Evolutionary conservation across 1,140 invertebrate species (phyloP).

Genomic region (Drosophila subobscura): DNA sequence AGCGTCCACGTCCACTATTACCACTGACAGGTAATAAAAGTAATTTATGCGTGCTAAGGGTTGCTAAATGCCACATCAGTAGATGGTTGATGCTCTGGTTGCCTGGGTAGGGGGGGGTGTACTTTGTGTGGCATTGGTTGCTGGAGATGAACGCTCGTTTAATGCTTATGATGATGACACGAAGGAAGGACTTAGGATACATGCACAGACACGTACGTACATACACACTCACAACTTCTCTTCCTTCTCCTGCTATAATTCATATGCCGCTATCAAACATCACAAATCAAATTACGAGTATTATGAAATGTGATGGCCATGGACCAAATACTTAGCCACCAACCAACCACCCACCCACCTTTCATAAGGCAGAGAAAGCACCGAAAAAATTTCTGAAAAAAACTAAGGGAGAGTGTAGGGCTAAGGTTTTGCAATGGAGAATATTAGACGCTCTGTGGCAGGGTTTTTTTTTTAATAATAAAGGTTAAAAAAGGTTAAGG

Average conservation of each 20-base stretch:
- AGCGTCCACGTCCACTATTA: slow-evolving; percentile 70
- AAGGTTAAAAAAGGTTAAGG: too few species aligned
- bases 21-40: slow-evolving; percentile 83
- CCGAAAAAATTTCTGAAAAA: slow-evolving; percentile 1
- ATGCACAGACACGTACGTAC: slow-evolving; percentile 25
- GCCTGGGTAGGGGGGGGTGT: neutral
- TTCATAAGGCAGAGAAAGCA: neutral
- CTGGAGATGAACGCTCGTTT: slow-evolving; percentile 55
- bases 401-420: too few species aligned
- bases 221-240: slow-evolving; percentile 18
- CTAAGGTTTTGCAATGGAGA: too few species aligned
- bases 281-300: slow-evolving; percentile 79
- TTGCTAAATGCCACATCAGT: slow-evolving; percentile 70
- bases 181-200: slow-evolving; percentile 30
- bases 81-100: slow-evolving; percentile 17
- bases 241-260: slow-evolving; percentile 68
- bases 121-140: slow-evolving; percentile 7
- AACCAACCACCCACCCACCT: slow-evolving; percentile 8
- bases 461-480: too few species aligned
- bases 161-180: slow-evolving; percentile 78
- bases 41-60: slow-evolving; percentile 82
- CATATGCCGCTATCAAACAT: slow-evolving; percentile 78
- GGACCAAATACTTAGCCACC: slow-evolving; percentile 18
- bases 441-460: too few species aligned
- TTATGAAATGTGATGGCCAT: slow-evolving; percentile 73